phyloP scores from a whole-genome alignment of 2,113 vertebrate species.

The Albula goreensis region DNA sequence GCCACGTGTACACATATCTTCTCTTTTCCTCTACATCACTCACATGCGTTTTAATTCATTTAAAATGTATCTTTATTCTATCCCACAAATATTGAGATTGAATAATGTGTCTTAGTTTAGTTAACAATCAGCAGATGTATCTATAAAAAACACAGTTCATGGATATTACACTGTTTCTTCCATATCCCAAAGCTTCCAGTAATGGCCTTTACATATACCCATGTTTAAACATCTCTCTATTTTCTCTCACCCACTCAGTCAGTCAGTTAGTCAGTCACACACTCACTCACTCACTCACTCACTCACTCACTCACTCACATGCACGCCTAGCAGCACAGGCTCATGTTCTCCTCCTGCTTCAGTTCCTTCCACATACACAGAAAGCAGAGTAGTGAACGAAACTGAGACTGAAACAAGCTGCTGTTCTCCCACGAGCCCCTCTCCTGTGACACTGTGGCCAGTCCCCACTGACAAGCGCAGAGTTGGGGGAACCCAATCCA shows the following conservation, averaged over 20 bases:
- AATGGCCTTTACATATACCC: too few species aligned
- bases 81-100: too few species aligned
- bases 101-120: too few species aligned
- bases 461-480: neutral
- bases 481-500: neutral
- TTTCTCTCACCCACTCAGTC: neutral
- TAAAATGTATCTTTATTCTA: too few species aligned
- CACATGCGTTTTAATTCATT: too few species aligned
- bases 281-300: neutral
- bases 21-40: too few species aligned
- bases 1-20: too few species aligned
- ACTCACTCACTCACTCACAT: neutral
- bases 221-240: conserved; percentile 31
- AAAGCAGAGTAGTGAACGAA: neutral
- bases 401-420: neutral
- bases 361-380: neutral
- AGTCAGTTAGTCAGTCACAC: neutral
- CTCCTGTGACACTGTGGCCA: neutral
- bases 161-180: too few species aligned
- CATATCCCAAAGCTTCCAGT: too few species aligned
- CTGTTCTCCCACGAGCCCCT: neutral
- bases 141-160: too few species aligned
- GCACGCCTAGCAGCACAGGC: neutral
- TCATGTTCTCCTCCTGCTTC: neutral
- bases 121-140: too few species aligned